Base-by-base conservation (phyloP, 2,113 vertebrate species). In the Oryzias woworae region DNA sequence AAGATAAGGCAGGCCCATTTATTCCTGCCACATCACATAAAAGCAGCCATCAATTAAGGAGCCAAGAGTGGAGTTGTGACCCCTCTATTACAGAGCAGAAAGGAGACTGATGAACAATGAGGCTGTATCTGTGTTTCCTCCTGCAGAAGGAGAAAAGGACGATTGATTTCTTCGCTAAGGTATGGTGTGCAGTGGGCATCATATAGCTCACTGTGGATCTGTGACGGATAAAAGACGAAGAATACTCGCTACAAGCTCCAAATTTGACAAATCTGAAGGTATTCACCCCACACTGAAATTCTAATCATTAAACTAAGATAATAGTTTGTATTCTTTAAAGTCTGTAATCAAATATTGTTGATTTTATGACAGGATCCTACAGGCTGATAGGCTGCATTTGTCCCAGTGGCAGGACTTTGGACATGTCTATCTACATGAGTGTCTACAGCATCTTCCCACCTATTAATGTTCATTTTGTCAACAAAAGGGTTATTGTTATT, bases 31-130 rank as follows among this genome's bases (percentile, higher is more conserved):
- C 80, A 69, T 23, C n/a, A 52, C 71, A 90, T 92, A 80, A 89
- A 90, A 76, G 67, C 83, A 77, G 69, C 69, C 85, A 89, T 91
- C 85, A 90, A 90, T 90, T 85, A 88, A 82, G 8, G 66, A 28
- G 62, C 75, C 47, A 63, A 69, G 28, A 57, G 68, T 66, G 58
- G 62, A 83, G 82, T 77, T 83, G 78, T 88, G 83, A 91, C 85
- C 85, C 81, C 59, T 74, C 77, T 71, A 87, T 88, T 86, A 88
- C 66, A 65, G 63, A 70, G 67, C 57, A 63, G 64, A 82, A 81
- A 71, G 71, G 71, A 73, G 73, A 78, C 65, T 13, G 63, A 78
- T 45, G 78, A 88, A 81, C 80, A 79, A 78, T 57, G 3, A 54
- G 71, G 76, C 69, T 62, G 69, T 82, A 57, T 53, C 73, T 69